phyloP scores from a whole-genome alignment of 2,113 vertebrate genomes.

The Cricetomys ansorgei region DNA sequence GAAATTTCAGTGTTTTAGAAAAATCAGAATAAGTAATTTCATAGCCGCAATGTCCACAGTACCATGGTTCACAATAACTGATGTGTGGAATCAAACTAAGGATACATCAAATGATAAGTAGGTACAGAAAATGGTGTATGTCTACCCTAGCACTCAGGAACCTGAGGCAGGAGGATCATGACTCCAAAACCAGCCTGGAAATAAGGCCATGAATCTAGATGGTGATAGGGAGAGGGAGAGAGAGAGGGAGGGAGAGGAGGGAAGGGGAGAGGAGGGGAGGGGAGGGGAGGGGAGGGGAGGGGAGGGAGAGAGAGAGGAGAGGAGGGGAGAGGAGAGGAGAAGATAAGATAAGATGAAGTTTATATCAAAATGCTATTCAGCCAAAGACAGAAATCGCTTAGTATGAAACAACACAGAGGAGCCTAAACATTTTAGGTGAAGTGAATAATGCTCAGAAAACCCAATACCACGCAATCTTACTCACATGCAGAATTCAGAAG shows the following conservation, averaged over 20 bases:
- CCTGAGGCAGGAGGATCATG: neutral
- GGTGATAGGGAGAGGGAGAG: neutral
- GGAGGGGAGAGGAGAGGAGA: too few relatives aligned
- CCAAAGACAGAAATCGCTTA: neutral
- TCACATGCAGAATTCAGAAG: neutral
- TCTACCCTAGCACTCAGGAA: neutral
- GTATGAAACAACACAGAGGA: neutral
- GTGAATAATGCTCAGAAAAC: neutral
- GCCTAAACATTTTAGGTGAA: neutral
- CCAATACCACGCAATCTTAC: neutral
- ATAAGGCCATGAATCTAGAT: neutral
- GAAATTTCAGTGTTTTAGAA: neutral
- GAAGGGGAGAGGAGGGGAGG: too few relatives aligned
- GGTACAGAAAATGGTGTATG: neutral
- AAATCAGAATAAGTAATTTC: constrained; percentile 18
- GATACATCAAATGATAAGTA: neutral
- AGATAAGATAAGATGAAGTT: too few relatives aligned
- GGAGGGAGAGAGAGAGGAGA: neutral
- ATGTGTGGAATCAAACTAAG: neutral
- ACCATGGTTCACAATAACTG: neutral
- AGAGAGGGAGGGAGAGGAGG: neutral
- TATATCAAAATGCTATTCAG: neutral
- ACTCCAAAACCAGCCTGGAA: neutral
- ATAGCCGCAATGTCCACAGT: neutral
- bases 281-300: too few relatives aligned